Evolutionary conservation across 2,797 vertebrate species (phyloP), one percentile per base, ranked within the genome.

Genomic region (Podarcis lilfordi): DNA sequence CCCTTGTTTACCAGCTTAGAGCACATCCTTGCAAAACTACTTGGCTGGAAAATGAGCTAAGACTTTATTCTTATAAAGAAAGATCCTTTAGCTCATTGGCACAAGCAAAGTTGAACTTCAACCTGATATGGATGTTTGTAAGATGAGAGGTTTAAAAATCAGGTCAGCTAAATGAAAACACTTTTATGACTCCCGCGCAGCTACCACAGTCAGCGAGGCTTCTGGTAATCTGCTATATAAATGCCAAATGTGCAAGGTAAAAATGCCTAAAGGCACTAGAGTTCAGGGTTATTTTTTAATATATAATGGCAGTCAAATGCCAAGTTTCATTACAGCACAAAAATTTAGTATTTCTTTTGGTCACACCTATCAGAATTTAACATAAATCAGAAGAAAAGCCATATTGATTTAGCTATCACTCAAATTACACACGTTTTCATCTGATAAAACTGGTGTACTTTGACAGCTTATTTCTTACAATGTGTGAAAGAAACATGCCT

Each of bases 171-270:
- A 95, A 92, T 96, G 92, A 95, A 95, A 94, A 93, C 86, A 94
- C 85, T 85, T 92, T 82, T 64, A 37, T 93, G 89, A 93, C 92
- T 94, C 87, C 89, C 95, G 91, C 92, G 92, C 92, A 32, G 82
- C 90, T 93, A 91, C 88, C 95, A 95, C 96, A 96, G 96, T 96
- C 96, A 93, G 87, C 90, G 75, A 94, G 78, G 94, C 86, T 92
- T 92, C 89, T 95, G 89, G 93, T 94, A 94, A 94, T 92, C 82
- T 80, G 86, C 94, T 95, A 80, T 84, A 92, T 87, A 95, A 96
- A 90, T 94, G 89, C 86, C 90, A 92, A 91, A 91, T 89, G 89
- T 91, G 92, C 76, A 91, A 91, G 92, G 91, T 93, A 91, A 75
- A 90, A 91, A 89, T 91, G 87, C 93, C 94, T 93, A 45, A 50